These are phyloP conservation scores for Isichthys henryi DNA, from an alignment of 2,113 vertebrate species.

Conservation along the genomic window DNA sequence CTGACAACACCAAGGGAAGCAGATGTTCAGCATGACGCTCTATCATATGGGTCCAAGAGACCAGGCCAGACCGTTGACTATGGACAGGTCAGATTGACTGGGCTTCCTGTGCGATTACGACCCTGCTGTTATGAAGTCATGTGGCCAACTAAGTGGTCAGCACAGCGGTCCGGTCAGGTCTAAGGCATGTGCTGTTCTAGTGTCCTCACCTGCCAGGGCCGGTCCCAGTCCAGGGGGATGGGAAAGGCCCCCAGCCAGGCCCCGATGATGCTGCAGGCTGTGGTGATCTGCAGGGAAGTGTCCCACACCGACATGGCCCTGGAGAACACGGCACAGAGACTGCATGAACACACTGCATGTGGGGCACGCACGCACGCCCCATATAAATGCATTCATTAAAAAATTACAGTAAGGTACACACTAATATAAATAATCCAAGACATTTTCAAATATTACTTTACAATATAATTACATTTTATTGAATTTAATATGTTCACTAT, in stretches of 20 bases:
- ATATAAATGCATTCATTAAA: background rate
- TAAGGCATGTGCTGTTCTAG: background rate
- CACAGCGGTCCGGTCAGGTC: background rate
- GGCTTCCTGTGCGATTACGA: background rate
- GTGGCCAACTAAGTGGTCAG: background rate
- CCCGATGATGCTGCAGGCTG: constrained; percentile 74
- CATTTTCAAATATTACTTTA: background rate
- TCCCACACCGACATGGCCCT: constrained; percentile 92
- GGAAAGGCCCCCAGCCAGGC: constrained; percentile 94
- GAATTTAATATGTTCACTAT: background rate
- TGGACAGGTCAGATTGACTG: background rate
- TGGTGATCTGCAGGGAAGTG: constrained; percentile 91
- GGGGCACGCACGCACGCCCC: background rate
- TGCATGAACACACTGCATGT: background rate
- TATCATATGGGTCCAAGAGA: background rate
- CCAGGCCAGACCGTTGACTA: background rate
- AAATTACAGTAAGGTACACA: background rate
- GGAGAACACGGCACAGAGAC: background rate
- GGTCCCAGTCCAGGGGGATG: constrained; percentile 94
- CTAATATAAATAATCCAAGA: background rate
- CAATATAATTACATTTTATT: background rate
- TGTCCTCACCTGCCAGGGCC: constrained; percentile 82
- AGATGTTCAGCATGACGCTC: background rate
- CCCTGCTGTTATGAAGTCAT: background rate
- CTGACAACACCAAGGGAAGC: background rate